phyloP scores from a whole-genome alignment of 2,113 vertebrate genomes.

The Sinocyclocheilus rhinocerous region DNA sequence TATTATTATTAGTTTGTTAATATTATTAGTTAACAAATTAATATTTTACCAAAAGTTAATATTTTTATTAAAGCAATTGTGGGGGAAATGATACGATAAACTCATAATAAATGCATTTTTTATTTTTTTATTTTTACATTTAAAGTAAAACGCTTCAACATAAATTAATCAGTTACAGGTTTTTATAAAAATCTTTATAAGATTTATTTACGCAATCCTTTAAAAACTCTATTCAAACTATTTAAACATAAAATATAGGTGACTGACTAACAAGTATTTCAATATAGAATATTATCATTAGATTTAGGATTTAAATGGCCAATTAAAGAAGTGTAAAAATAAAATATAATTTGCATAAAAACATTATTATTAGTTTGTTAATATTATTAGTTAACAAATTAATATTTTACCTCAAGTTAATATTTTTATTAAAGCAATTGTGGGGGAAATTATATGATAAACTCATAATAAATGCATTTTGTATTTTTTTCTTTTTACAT shows the following conservation, averaged over 20 bases:
- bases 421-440: not conserved
- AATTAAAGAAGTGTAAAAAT: not conserved
- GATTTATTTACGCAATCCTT: not conserved
- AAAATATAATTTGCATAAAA: too few relatives aligned
- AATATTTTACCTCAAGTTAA: too few relatives aligned
- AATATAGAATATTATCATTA: not conserved
- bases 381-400: too few relatives aligned
- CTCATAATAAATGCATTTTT: not conserved
- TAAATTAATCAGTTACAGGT: not conserved
- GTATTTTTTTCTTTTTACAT: not conserved
- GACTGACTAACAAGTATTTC: not conserved
- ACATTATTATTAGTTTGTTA: too few relatives aligned
- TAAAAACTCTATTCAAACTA: not conserved
- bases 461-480: not conserved
- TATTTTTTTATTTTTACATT: not conserved
- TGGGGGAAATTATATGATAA: not conserved
- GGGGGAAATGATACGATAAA: not conserved
- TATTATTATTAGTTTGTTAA: too few relatives aligned
- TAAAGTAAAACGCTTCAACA: not conserved
- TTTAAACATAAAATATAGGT: not conserved
- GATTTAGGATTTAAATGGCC: not conserved
- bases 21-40: too few relatives aligned
- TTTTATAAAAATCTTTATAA: not conserved
- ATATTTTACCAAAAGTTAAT: not conserved
- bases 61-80: not conserved